A percentile compares a stretch with the other conserved stretches of the same genome.
Evolutionary conservation across 2,888 invertebrate species (phyloP).

Genomic region (Athalia rosae): DNA sequence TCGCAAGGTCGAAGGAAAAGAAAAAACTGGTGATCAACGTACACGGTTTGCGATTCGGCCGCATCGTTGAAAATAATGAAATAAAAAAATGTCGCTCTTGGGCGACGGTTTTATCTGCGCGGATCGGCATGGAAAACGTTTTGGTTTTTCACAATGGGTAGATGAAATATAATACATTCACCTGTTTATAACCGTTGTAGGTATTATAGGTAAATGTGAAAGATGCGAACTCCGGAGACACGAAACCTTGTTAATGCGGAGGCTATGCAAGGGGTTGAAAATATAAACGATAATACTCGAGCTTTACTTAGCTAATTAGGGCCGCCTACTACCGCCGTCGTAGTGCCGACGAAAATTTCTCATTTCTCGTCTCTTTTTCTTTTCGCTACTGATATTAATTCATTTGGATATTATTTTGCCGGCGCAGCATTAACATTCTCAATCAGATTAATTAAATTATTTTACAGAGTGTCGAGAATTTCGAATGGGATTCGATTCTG

Average conservation of each 20-base stretch:
- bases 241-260: slow-evolving; percentile 44
- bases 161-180: too few species aligned
- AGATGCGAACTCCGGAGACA: slow-evolving; percentile 33
- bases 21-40: neutral
- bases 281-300: slow-evolving; percentile 71
- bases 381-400: slow-evolving; percentile 63
- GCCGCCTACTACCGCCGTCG: slow-evolving; percentile 40
- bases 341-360: neutral
- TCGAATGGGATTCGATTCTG: slow-evolving; percentile 34
- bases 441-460: slow-evolving; percentile 72
- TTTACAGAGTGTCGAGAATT: slow-evolving; percentile 51
- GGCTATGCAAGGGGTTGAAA: slow-evolving; percentile 62
- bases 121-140: neutral
- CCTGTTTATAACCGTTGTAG: too few species aligned
- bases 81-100: too few species aligned
- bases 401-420: slow-evolving; percentile 70
- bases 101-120: too few species aligned
- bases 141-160: neutral
- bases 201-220: slow-evolving; percentile 1
- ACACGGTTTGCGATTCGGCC: neutral
- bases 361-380: slow-evolving; percentile 43
- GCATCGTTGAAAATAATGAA: too few species aligned
- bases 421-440: slow-evolving; percentile 67
- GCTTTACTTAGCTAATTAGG: slow-evolving; percentile 74
- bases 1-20: neutral